Percentiles rank a stretch among this genome's conserved stretches.
Evolutionary conservation across 2,113 vertebrate genomes (phyloP).

Genomic region (Potamarius usumacintae): DNA sequence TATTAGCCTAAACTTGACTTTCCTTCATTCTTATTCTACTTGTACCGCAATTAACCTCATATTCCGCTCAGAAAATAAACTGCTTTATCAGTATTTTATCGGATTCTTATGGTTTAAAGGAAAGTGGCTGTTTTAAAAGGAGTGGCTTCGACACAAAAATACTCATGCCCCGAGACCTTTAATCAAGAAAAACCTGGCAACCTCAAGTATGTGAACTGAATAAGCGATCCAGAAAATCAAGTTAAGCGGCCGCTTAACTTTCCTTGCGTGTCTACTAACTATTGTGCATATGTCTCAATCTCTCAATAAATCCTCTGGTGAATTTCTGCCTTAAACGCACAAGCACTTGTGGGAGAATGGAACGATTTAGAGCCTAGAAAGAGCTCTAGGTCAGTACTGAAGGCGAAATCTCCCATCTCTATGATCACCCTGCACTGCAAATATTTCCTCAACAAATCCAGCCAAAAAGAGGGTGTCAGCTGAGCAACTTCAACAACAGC

Average conservation of each 20-base stretch:
- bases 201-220: background rate
- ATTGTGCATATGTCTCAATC: background rate
- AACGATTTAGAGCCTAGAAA: conserved; percentile 47
- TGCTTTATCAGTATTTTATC: background rate
- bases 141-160: background rate
- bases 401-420: conserved; percentile 27
- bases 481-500: conserved; percentile 19
- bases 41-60: background rate
- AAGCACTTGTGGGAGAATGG: conserved; percentile 72
- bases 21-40: background rate
- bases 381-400: conserved; percentile 38
- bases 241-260: background rate
- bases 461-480: conserved; percentile 21
- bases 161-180: background rate
- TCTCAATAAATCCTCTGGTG: background rate
- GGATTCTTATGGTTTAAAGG: background rate
- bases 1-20: background rate
- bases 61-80: background rate
- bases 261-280: background rate
- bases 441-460: conserved; percentile 49
- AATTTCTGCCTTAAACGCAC: background rate
- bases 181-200: background rate
- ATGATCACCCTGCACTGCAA: conserved; percentile 25
- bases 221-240: background rate
- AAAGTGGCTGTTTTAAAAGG: background rate